A percentile compares a stretch with the other conserved stretches of the same genome.
Conservation (phyloP, 2,113 vertebrate species). For the Microcebus ravelobensis region DNA sequence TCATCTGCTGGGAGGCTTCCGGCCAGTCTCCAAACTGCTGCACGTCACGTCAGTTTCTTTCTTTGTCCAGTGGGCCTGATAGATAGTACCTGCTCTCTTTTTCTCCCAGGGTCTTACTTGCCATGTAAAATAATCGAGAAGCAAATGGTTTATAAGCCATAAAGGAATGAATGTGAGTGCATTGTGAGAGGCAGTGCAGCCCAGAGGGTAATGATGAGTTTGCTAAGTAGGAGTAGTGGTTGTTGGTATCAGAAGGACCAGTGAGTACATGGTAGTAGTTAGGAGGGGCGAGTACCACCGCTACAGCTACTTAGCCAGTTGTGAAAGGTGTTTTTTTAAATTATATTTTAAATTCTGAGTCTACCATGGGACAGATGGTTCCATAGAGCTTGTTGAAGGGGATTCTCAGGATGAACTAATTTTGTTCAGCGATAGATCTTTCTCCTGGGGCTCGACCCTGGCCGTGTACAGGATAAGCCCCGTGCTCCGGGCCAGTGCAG, state of each 20-base stretch:
- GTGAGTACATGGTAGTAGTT: neutral
- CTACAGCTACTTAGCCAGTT: neutral
- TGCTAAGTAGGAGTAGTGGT: too few relatives aligned
- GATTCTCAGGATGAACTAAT: neutral
- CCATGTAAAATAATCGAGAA: neutral
- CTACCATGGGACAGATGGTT: neutral
- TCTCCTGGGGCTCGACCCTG: neutral
- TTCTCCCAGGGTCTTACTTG: neutral
- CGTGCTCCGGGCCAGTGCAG: rapidly evolving
- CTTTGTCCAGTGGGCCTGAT: neutral
- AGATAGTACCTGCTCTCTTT: neutral
- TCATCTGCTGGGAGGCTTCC: neutral
- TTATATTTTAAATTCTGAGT: neutral
- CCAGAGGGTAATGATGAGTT: neutral
- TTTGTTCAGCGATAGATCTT: neutral
- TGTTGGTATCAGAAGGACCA: neutral
- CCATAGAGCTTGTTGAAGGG: neutral
- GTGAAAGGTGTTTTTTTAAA: neutral
- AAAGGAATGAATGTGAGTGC: neutral
- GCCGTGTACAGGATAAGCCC: neutral
- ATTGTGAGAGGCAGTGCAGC: neutral
- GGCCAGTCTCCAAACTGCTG: neutral
- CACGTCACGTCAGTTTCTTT: neutral
- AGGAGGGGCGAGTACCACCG: too few relatives aligned
- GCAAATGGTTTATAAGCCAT: neutral